These are phyloP conservation scores for Chamaetylas fuelleborni DNA, from an alignment of 2,113 vertebrate species.

Conservation along the genomic window DNA sequence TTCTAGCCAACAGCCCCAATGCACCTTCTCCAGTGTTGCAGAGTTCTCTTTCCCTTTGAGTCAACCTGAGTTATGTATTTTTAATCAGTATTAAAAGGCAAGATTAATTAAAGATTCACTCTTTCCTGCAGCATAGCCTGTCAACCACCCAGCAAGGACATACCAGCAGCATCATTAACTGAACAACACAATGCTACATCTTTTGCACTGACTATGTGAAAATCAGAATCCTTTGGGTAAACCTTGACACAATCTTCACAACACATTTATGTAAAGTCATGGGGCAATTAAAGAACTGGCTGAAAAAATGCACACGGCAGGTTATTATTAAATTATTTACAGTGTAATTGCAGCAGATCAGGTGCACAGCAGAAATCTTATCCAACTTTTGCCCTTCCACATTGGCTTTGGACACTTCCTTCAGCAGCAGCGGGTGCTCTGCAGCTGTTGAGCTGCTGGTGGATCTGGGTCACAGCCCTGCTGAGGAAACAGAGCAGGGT, in stretches of 20 bases:
- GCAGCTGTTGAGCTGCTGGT: slow-evolving; percentile 23
- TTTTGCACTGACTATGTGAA: background rate
- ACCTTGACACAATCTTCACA: background rate
- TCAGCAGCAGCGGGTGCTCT: background rate
- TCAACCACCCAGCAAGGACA: background rate
- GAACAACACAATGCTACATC: background rate
- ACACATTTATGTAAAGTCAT: background rate
- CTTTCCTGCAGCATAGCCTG: background rate
- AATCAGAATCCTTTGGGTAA: background rate
- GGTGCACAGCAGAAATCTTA: background rate
- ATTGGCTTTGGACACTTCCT: background rate
- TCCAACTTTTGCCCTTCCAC: background rate
- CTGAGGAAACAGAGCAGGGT: background rate
- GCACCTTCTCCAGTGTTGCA: background rate
- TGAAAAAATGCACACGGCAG: background rate
- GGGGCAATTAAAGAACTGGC: background rate
- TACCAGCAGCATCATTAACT: background rate
- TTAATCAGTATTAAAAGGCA: background rate
- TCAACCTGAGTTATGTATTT: background rate
- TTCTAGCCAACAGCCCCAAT: background rate
- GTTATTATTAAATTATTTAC: background rate
- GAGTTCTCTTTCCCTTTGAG: background rate
- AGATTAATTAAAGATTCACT: background rate
- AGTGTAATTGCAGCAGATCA: background rate
- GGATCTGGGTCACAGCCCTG: background rate